Evolutionary conservation across 2,113 vertebrate genomes (phyloP).

Genomic region (Nymphicus hollandicus): DNA sequence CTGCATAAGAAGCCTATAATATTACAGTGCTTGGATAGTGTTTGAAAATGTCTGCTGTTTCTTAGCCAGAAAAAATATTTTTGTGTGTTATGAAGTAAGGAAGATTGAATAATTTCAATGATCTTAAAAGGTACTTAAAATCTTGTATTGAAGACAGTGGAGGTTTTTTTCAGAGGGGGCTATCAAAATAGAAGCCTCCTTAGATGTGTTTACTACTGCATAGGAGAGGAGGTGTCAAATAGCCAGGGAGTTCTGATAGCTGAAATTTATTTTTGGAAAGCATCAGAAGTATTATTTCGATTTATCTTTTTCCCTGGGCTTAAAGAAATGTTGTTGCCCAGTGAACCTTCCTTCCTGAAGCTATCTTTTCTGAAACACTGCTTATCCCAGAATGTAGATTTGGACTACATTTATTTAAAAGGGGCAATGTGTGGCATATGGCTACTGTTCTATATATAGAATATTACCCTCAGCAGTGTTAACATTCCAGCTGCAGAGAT

Average conservation of each 20-base stretch:
- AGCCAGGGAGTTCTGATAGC: background rate
- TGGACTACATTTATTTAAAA: background rate
- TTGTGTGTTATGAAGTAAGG: background rate
- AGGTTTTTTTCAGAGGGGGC: background rate
- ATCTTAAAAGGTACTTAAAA: background rate
- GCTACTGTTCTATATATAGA: conserved; percentile 11
- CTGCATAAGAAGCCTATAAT: background rate
- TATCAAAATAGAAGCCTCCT: background rate
- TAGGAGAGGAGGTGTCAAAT: conserved; percentile 3
- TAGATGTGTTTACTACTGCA: background rate
- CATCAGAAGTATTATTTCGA: background rate
- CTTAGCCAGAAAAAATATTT: background rate
- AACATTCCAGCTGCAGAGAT: conserved; percentile 43
- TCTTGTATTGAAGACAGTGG: background rate
- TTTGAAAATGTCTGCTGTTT: background rate
- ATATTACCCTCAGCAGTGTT: conserved; percentile 28
- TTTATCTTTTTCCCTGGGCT: background rate
- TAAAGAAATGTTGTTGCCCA: background rate
- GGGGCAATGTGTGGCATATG: background rate
- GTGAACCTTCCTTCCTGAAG: background rate
- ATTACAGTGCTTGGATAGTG: background rate
- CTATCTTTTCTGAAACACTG: background rate
- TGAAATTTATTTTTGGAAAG: conserved; percentile 14
- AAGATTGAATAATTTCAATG: background rate
- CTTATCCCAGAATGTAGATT: background rate